phyloP scores from a whole-genome alignment of 2,113 vertebrate species.

The Australoheros scitulus region DNA sequence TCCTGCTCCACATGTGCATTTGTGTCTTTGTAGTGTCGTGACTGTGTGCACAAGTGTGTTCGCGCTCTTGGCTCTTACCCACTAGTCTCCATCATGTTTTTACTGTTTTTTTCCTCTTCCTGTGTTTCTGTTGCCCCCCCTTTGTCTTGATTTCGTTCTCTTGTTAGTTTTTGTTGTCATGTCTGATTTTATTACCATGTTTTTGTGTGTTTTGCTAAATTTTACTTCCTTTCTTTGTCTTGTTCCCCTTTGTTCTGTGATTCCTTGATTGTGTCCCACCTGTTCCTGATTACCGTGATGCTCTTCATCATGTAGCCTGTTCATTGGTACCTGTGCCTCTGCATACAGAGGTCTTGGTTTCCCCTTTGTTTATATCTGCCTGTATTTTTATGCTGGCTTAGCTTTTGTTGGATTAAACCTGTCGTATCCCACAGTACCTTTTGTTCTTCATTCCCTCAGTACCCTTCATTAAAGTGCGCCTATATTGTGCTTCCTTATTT shows the following conservation, averaged over 20 bases:
- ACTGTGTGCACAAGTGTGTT: background rate
- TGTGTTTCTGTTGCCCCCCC: no score
- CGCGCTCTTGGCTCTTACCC: background rate
- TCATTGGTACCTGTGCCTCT: background rate
- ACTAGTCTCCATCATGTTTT: background rate
- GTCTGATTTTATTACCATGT: background rate
- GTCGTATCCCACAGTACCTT: background rate
- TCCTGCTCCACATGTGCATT: background rate
- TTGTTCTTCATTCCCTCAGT: background rate
- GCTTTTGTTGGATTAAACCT: background rate
- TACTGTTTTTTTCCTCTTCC: background rate
- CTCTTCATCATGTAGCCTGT: background rate
- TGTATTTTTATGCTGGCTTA: background rate
- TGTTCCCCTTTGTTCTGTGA: background rate
- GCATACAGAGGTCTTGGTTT: background rate
- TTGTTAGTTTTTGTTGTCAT: fast-evolving
- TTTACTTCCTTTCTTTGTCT: background rate
- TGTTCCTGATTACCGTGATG: background rate
- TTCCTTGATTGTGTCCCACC: background rate
- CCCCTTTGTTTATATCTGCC: fast-evolving
- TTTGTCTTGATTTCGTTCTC: background rate
- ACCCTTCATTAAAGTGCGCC: background rate
- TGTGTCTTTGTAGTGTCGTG: background rate
- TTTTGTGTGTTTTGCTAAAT: background rate
- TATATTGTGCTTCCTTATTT: background rate